A percentile compares a stretch with the other conserved stretches of the same genome.
phyloP scores from a whole-genome alignment of 2,888 invertebrate genomes.

The Amiota mariae region DNA sequence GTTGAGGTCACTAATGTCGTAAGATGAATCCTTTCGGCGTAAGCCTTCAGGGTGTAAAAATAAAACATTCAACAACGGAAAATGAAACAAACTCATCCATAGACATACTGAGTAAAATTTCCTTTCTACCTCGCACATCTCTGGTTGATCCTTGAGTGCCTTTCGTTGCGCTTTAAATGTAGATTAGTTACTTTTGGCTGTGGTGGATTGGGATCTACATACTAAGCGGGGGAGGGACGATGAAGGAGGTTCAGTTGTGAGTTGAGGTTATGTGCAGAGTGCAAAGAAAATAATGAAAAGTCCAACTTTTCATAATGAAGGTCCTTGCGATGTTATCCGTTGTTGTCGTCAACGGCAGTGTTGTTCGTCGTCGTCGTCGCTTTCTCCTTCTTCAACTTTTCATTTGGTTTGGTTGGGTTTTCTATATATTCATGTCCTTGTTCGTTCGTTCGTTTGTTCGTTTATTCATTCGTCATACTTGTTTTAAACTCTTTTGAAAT shows the following conservation, averaged over 20 bases:
- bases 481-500: conserved; percentile 61
- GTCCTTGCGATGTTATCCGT: conserved; percentile 44
- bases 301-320: conserved; percentile 68
- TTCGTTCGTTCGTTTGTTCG: too few relatives aligned
- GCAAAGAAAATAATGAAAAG: conserved; percentile 67
- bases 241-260: conserved; percentile 15
- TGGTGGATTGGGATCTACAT: not conserved
- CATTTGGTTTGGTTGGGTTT: conserved; percentile 2
- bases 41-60: conserved; percentile 67
- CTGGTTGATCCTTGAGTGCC: not conserved
- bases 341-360: conserved; percentile 5
- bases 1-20: conserved; percentile 70
- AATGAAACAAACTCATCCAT: conserved; percentile 24
- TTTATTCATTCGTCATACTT: conserved; percentile 41
- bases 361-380: conserved; percentile 31
- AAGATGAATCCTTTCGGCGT: conserved; percentile 69
- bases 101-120: not conserved
- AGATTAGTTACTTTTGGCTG: conserved; percentile 59
- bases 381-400: conserved; percentile 30
- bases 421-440: conserved; percentile 1
- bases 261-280: conserved; percentile 4
- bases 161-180: conserved; percentile 54
- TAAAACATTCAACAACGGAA: conserved; percentile 56
- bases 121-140: too few relatives aligned
- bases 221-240: not conserved